These are phyloP conservation scores for Vicugna pacos DNA, from an alignment of 2,113 vertebrate species.

Conservation along the genomic window DNA sequence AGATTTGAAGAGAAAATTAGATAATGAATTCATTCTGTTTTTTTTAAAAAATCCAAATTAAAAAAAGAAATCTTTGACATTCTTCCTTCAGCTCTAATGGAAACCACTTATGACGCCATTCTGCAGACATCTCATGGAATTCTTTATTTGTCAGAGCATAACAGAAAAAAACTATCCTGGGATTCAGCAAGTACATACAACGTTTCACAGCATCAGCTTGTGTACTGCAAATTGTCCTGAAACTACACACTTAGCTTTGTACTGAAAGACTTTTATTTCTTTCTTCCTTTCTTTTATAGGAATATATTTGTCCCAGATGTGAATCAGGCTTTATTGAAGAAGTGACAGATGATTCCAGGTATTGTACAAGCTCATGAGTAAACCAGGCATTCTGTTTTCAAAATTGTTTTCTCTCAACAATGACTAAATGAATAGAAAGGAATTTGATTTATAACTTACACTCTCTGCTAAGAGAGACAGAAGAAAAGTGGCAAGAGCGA, in stretches of 20 bases:
- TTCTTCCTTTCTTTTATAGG: slow-evolving; percentile 87
- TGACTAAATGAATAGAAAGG: slow-evolving; percentile 35
- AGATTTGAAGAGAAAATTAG: slow-evolving; percentile 53
- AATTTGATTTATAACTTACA: slow-evolving; percentile 46
- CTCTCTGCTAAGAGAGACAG: neutral
- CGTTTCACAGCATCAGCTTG: neutral
- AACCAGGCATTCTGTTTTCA: neutral
- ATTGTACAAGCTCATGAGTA: slow-evolving; percentile 17
- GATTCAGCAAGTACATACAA: neutral
- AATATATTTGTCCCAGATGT: slow-evolving; percentile 95
- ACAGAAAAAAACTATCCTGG: neutral
- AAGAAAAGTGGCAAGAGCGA: neutral
- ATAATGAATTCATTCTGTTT: slow-evolving; percentile 46
- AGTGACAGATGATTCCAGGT: slow-evolving; percentile 98
- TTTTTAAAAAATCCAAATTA: neutral
- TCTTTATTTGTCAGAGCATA: slow-evolving; percentile 44
- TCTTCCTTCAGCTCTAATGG: neutral
- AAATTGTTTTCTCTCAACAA: slow-evolving; percentile 53
- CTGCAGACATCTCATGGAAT: neutral
- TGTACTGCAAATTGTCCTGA: slow-evolving; percentile 10
- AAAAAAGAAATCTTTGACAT: neutral
- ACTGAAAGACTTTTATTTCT: neutral
- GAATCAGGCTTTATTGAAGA: slow-evolving; percentile 98
- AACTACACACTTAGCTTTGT: neutral
- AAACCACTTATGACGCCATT: slow-evolving; percentile 27